Base-by-base conservation (phyloP, 2,113 vertebrate genomes). In the Protomyctophum bolini region DNA sequence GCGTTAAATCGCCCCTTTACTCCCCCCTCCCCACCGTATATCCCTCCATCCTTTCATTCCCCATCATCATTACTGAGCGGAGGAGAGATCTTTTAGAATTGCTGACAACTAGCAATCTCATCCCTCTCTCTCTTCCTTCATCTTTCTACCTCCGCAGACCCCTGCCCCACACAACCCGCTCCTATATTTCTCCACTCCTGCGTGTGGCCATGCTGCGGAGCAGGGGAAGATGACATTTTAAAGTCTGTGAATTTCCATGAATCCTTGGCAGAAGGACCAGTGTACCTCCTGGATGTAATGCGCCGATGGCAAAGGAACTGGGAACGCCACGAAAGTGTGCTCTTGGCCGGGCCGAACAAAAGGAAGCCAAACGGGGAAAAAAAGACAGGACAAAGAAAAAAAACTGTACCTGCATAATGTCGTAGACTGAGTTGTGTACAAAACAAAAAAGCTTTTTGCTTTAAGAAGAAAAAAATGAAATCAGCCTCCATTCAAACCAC, bases 401-500 rank as follows among this genome's bases (percentile, higher is more conserved):
- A 78, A 66, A 77, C 72, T 70, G 45, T 58, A 49, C 21, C 47
- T 8, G n/a, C 60, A 29, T 15, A 65, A 48, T 75, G 73, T 75
- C 57, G 68, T 41, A 41, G 64, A 81, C 75, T 58, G 58, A 68
- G 62, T 74, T 70, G 83, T 81, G 80, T 83, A 56, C 29, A 69
- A 72, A 75, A 68, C 49, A 77, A 80, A 71, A 75, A 86, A 83
- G 80, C 79, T 81, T 83, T 87, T 84, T 75, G 88, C 89, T 91
- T 87, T 29, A 11, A 12, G 68, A 76, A 79, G 78, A 63, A 73
- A 64, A 70, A 82, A 86, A 41, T 41, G 33, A 79, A 82, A 81
- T 86, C 78, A 77, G 85, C 89, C 70, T 69, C 69, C 87, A 91
- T 88, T 84, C 90, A 79, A 87, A 74, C 81, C 81, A 85, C 78